Conservation (phyloP, 2,888 invertebrate genomes). For the Cryptophagus acutangulus region DNA sequence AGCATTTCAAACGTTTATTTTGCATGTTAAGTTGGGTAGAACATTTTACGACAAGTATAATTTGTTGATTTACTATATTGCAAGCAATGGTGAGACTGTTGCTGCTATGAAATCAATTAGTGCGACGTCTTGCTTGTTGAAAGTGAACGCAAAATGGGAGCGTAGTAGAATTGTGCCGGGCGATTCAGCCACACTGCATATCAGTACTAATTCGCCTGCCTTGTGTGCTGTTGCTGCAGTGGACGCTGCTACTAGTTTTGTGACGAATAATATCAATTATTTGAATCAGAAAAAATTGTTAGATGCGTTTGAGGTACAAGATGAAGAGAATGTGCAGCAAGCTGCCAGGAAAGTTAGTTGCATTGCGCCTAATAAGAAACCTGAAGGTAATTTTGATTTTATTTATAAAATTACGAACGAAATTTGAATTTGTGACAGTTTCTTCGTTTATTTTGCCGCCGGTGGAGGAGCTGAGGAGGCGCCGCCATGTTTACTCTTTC, state of each 20-base stretch:
- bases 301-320: conserved; percentile 30
- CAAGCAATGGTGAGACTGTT: conserved; percentile 53
- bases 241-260: conserved; percentile 54
- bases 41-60: no score
- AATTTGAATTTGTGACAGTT: no score
- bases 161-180: conserved; percentile 51
- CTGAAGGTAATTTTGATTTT: conserved; percentile 1
- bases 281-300: conserved; percentile 30
- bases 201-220: conserved; percentile 53
- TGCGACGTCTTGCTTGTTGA: conserved; percentile 53
- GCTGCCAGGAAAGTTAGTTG: conserved; percentile 33
- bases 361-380: conserved; percentile 20
- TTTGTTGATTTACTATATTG: conserved; percentile 55
- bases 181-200: conserved; percentile 46
- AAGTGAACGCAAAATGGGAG: conserved; percentile 48
- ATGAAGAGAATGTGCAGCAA: conserved; percentile 26
- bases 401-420: no score
- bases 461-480: no score
- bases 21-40: no score
- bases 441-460: no score
- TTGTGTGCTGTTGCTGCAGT: conserved; percentile 56
- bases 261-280: conserved; percentile 29
- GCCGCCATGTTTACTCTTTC: conserved; percentile 32
- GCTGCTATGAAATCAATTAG: conserved; percentile 52
- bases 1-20: no score